Evolutionary conservation across 1,140 invertebrate genomes (phyloP), one percentile per base, ranked within the genome.

Genomic region (Orchestia grillus): DNA sequence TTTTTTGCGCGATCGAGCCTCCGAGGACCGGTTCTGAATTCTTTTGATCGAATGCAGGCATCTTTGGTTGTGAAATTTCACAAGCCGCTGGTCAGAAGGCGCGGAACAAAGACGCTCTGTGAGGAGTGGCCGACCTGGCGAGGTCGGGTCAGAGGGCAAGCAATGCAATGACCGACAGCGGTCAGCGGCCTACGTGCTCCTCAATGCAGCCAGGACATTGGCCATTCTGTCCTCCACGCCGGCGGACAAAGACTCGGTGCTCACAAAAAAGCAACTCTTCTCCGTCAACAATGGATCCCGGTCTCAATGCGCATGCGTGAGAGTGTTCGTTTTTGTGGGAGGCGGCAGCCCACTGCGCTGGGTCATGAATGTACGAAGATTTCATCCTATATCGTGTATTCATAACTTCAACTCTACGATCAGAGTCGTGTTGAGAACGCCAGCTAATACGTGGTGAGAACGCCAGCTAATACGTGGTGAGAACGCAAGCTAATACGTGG

Each of bases 121-220:
- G 92, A 6, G 28, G 92, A 44, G 92, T 45, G 40, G 92, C 36
- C 8, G 43, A 44, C 44, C 92, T 44, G 11, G 11, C 41, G 16
- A 94, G 44, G 43, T 47, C 40, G 92, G 92, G 92, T 94, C 92
- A 94, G 44, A 94, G 92, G 92, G 92, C 92, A 94, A 94, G 92
- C 45, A 47, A 47, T 47, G 92, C 44, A 45, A 44, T 94, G 92
- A 94, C 44, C 92, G 92, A 94, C 92, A 94, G 92, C 92, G 92
- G 92, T 94, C 92, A 94, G 92, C 44, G 92, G 92, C 44, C 92
- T n/a, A 40, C 92, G 43, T 6, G 44, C 43, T n/a, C 44, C 23
- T 94, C 92, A 45, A 94, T 94, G 92, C 92, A 94, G 92, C 36
- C 43, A 40, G 43, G 43, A 47, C 92, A 47, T 0, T 47, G 92